Base-by-base conservation (phyloP, 2,888 invertebrate species). In the Philaethria dido region DNA sequence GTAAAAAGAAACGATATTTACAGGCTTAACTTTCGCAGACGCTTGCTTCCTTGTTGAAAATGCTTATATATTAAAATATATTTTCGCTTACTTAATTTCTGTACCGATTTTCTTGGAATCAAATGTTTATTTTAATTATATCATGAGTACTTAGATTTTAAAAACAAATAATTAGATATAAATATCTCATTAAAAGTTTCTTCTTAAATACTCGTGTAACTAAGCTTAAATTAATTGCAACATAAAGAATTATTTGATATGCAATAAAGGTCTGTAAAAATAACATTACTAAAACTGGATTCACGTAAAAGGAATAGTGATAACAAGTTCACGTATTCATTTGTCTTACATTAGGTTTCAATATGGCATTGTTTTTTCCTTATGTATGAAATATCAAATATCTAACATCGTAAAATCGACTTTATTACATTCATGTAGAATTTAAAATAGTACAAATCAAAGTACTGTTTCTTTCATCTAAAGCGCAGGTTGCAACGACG, bases 1-100 rank as follows among this genome's bases (percentile, higher is more conserved):
- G 86, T 90, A 88, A 89, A 89, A 88, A 81, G 79, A 79, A 85
- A 88, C 80, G 84, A 78, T 83, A 80, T 80, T 79, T 79, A 78
- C 77, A 73, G 75, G 75, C 76, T 81, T 81, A 80, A 80, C 80
- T 80, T 82, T 80, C 79, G 71, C 78, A 78, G 78, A 80, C 78
- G 79, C 80, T 45, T 79, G 78, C 77, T 78, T 73, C 78, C 74
- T 76, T 57, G 61, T 64, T 72, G 79, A 79, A 81, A 69, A 57
- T 45, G 64, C 47, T 67, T 69, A 66, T 64, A 50, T 57, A 63
- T 66, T 62, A 69, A 63, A 70, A 60, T 48, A 33, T 36, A 69
- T 61, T 69, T 67, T 42, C 42, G 57, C 42, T 42, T 42, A 42
- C n/a, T 39, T 57, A 22, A 22, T 25, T 42, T 22, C 39, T 22